Conservation (phyloP, 2,797 vertebrate species). For the Gymnothorax javanicus region DNA sequence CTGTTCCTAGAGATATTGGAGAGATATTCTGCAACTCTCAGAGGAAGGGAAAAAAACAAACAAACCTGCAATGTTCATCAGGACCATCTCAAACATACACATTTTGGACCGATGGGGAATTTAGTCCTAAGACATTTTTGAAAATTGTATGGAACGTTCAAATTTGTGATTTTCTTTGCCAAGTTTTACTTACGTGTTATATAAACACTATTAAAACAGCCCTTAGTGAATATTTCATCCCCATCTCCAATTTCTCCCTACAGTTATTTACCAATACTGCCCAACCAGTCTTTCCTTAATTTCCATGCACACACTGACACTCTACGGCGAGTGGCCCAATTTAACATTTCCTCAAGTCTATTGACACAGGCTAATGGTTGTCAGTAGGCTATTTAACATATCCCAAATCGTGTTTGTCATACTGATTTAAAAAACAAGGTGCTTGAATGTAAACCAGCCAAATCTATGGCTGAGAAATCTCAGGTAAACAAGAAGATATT, state of each 20-base stretch:
- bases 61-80: too few species aligned
- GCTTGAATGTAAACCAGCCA: not conserved
- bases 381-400: conserved; percentile 9
- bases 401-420: conserved; percentile 25
- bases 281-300: not conserved
- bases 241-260: not conserved
- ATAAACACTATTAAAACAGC: not conserved
- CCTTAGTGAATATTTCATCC: not conserved
- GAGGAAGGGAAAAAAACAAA: too few species aligned
- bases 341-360: conserved; percentile 14
- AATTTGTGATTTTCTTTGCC: not conserved
- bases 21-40: too few species aligned
- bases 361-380: conserved; percentile 25
- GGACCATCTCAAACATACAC: not conserved
- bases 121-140: not conserved
- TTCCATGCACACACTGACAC: not conserved
- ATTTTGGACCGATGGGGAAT: not conserved
- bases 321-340: conserved; percentile 8
- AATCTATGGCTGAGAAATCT: not conserved
- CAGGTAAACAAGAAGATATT: not conserved
- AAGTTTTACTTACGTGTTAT: not conserved
- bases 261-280: not conserved
- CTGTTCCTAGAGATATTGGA: not conserved
- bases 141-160: not conserved
- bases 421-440: conserved; percentile 18